Conservation (phyloP, 2,113 vertebrate genomes). For the Austrofundulus limnaeus region DNA sequence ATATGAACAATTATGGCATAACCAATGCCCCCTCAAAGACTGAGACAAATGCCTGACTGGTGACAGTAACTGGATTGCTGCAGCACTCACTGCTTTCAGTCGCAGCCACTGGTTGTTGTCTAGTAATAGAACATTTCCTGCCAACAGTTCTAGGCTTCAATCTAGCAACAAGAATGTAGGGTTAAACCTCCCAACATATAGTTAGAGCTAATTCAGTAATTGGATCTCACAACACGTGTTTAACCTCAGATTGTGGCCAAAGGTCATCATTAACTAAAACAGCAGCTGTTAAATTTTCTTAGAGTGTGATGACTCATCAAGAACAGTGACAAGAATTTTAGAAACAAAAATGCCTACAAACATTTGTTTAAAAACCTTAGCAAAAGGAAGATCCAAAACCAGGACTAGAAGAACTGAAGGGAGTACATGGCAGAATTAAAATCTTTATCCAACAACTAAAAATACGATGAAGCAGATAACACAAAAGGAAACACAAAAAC, state of each 20-base stretch:
- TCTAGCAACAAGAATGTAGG: conserved; percentile 7
- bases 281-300: conserved; percentile 21
- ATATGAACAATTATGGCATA: neutral
- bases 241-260: conserved; percentile 18
- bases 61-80: no score
- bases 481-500: no score
- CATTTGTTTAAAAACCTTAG: conserved; percentile 15
- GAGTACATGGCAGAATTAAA: no score
- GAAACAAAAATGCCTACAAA: conserved; percentile 7
- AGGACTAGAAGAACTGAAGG: no score
- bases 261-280: conserved; percentile 36
- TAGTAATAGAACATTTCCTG: neutral
- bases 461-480: no score
- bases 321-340: conserved; percentile 14
- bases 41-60: no score
- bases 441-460: no score
- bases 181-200: conserved; percentile 18
- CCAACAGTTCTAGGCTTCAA: conserved; percentile 14
- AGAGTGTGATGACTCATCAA: conserved; percentile 41
- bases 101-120: neutral
- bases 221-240: conserved; percentile 1
- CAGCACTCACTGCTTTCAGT: neutral
- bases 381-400: conserved; percentile 8
- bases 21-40: neutral
- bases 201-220: conserved; percentile 11